Base-by-base conservation (phyloP, 2,888 invertebrate species). In the Sphecodes monilicornis region DNA sequence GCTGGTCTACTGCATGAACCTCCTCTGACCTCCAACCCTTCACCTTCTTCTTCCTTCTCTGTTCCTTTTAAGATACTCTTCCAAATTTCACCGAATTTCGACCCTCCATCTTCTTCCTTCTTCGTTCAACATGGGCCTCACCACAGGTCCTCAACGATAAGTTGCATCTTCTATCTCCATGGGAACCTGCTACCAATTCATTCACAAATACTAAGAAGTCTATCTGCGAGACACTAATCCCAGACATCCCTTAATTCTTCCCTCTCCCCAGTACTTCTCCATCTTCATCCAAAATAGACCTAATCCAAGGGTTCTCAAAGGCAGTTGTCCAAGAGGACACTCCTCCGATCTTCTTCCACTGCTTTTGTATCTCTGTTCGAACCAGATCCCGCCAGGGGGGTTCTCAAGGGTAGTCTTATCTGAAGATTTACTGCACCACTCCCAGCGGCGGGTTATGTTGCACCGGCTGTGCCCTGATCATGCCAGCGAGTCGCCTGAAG, bases 401-500 rank as follows among this genome's bases (percentile, higher is more conserved):
- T 64, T 84, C 68, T 32, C 29, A 1, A 41, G 41, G 22, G 4
- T 11, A 39, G 4, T 70, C 10, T 18, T 22, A 18, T 6, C 66
- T 16, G 60, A n/a, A n/a, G 3, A n/a, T 78, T 87, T 90, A 94
- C 39, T 92, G 93, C 57, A 94, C 93, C 54, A 94, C 93, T 22
- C 93, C 94, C 43, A 94, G 84, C 5, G 94, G 94, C 57, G 94
- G 94, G 76, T 92, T 93, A 71, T 94, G 94, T 72, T 93, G 93
- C 0, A 88, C 87, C 0, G 92, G 93, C 69, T 91, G 91, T 10
- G 92, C 91, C 54, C 92, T 92, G 57, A 94, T 92, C 32, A 88
- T 91, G 1, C 92, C 93, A 0, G 94, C 92, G 18, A 94, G 86
- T 0, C 92, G 91, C 88, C 96, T 95, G 88, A 97, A 95, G 0